phyloP scores from a whole-genome alignment of 2,113 vertebrate species.

The Heterotilapia buettikoferi region DNA sequence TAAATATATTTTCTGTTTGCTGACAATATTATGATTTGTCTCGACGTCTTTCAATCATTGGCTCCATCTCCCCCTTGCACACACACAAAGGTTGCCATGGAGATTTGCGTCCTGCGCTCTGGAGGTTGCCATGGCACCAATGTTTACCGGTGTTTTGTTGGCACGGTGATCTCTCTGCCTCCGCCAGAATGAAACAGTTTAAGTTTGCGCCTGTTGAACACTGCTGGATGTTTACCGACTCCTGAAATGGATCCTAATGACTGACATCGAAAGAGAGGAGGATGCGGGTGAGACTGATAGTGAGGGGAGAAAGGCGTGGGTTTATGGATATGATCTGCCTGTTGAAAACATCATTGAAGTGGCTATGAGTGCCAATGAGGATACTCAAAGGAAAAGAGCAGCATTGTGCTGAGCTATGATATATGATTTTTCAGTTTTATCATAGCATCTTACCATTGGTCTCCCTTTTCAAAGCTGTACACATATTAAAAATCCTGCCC shows the following conservation, averaged over 20 bases:
- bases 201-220: neutral
- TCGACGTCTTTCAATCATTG: neutral
- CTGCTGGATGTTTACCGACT: neutral
- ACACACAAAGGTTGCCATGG: constrained; percentile 24
- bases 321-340: neutral
- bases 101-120: constrained; percentile 11
- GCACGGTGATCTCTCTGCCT: neutral
- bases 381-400: neutral
- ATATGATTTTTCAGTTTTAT: neutral
- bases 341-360: neutral
- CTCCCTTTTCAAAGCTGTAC: neutral
- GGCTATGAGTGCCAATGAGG: neutral
- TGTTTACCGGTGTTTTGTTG: constrained; percentile 42
- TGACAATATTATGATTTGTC: neutral
- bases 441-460: neutral
- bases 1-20: neutral
- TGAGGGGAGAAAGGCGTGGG: neutral
- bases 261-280: neutral
- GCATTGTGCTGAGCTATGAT: neutral
- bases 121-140: constrained; percentile 50
- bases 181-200: neutral
- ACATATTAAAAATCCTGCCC: neutral
- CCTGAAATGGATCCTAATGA: neutral
- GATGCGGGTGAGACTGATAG: neutral
- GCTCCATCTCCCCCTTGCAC: neutral